Conservation (phyloP, 1,140 invertebrate species). For the Cephus cinctus region DNA sequence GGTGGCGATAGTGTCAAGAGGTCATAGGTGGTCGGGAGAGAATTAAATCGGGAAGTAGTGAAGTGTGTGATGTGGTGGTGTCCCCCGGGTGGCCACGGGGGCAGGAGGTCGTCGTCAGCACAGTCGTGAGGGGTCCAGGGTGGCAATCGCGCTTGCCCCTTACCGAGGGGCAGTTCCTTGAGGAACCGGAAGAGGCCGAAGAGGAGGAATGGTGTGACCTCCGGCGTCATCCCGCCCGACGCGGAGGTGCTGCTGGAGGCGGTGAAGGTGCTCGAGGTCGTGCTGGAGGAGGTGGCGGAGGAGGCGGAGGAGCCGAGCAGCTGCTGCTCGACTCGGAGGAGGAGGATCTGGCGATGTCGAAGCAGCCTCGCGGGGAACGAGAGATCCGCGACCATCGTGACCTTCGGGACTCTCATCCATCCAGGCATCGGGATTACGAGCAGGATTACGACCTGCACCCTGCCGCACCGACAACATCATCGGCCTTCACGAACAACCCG, state of each 20-base stretch:
- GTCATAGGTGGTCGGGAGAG: slow-evolving; percentile 19
- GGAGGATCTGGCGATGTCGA: slow-evolving; percentile 47
- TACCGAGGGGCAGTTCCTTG: slow-evolving; percentile 17
- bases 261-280: slow-evolving; percentile 27
- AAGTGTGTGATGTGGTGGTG: slow-evolving; percentile 49
- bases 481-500: slow-evolving; percentile 39
- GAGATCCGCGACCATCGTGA: slow-evolving; percentile 30
- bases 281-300: not conserved
- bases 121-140: slow-evolving; percentile 12
- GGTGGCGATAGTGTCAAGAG: slow-evolving; percentile 29
- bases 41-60: slow-evolving; percentile 9
- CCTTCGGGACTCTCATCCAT: no score
- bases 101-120: slow-evolving; percentile 22
- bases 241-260: slow-evolving; percentile 32
- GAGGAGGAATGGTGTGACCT: slow-evolving; percentile 48
- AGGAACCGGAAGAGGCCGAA: slow-evolving; percentile 41
- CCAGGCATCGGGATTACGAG: not conserved
- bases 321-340: slow-evolving; percentile 51
- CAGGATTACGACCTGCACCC: slow-evolving; percentile 39
- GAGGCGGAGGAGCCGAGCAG: slow-evolving; percentile 43
- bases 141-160: slow-evolving; percentile 12
- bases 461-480: slow-evolving; percentile 31
- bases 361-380: slow-evolving; percentile 35
- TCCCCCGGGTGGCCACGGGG: slow-evolving; percentile 41
- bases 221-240: slow-evolving; percentile 46